Base-by-base conservation (phyloP, 2,888 invertebrate genomes). In the Protonemura montana region DNA sequence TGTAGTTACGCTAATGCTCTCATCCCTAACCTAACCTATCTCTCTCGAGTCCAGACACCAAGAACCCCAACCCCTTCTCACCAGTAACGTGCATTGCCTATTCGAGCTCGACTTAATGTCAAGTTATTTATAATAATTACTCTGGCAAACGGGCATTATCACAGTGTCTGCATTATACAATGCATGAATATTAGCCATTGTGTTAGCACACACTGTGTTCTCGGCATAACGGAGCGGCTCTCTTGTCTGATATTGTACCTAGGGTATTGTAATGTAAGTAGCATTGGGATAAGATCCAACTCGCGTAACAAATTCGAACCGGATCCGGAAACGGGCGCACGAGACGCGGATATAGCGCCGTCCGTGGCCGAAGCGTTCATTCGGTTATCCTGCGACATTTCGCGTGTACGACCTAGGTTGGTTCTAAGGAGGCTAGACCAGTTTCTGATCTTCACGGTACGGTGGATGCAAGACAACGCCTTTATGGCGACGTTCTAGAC, bases 81-180 rank as follows among this genome's bases (percentile, higher is more conserved):
- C 35, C 35, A 21, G 59, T 21, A 16, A 59, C 59, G 59, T 21
- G 59, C 59, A 21, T 21, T 59, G 59, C 59, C 59, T 21, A 59
- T 59, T 59, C 59, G 59, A 59, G 59, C 59, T 21, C 3, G 59
- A 59, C 59, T 59, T 59, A 59, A 59, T 59, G 59, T 59, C 59
- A 59, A 59, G 59, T 59, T 59, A 59, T 59, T 59, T 59, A 59
- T 59, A 59, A 59, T 59, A 59, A 59, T 59, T 59, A 59, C 59
- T 59, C 59, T 59, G n/a, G 59, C 59, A 59, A 59, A 59, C 59
- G 59, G 59, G 59, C 59, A 59, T 59, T 59, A 59, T 59, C 59
- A 59, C 3, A 59, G 21, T 59, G 59, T 59, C 59, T 59, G 59
- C 59, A 59, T 59, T 59, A 13, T 59, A 59, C 59, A 59, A 59